Base-by-base conservation (phyloP, 1,140 invertebrate genomes). In the Lepidurus apus region DNA sequence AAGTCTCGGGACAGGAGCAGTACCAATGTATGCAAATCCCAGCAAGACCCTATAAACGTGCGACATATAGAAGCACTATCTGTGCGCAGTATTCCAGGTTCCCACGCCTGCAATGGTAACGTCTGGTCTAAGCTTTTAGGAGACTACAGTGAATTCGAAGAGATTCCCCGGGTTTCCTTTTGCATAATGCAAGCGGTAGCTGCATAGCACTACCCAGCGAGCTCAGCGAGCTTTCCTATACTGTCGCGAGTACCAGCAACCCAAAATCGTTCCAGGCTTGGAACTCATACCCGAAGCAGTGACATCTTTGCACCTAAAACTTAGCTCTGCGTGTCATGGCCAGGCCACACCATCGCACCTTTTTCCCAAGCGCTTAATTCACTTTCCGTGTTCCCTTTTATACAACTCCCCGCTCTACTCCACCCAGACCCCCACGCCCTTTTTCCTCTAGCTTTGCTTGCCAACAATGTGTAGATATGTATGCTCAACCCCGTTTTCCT, bases 301-400 rank as follows among this genome's bases (percentile, higher is more conserved):
- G 53, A 65, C 53, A 65, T 65, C 53, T 65, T 65, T 65, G 53
- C 53, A 65, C 53, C 53, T 65, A 65, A 65, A 65, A 17, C 13
- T 9, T 17, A 21, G 17, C 53, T 13, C 53, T 65, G 53, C 53
- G 53, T 65, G 53, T 65, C 53, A 17, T 65, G 53, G 53, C 53
- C 53, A 9, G 53, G 53, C 53, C 53, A 65, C 53, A 65, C 53
- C 53, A 65, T 65, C 53, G 53, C 53, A 65, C 53, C 53, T 65
- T 65, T 65, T 65, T 65, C 53, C 53, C 53, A 65, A 65, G 53
- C 53, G 53, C 53, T 65, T 65, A 65, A 65, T 65, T 65, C 53
- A 65, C 53, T 65, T 65, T 65, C 53, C 53, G 21, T 65, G 53
- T 65, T 65, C 53, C 53, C 21, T 65, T 65, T 65, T 65, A 65